phyloP scores from a whole-genome alignment of 2,888 invertebrate genomes.

The Xylocampa areola region DNA sequence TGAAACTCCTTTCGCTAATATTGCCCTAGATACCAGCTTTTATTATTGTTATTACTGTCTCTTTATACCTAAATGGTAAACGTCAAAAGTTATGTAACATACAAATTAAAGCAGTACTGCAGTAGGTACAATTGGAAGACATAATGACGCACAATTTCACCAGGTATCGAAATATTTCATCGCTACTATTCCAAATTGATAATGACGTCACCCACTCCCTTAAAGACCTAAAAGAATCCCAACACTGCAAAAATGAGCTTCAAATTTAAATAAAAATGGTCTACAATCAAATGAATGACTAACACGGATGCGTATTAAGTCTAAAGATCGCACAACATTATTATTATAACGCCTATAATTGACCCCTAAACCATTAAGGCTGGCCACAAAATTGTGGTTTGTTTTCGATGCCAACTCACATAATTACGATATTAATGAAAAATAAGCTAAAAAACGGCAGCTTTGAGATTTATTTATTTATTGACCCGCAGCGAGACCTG shows the following conservation, averaged over 20 bases:
- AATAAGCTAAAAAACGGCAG: constrained; percentile 81
- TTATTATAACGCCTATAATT: constrained; percentile 88
- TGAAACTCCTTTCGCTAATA: no score
- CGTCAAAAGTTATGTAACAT: no score
- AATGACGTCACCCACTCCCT: constrained; percentile 36
- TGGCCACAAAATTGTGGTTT: constrained; percentile 84
- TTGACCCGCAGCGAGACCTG: constrained; percentile 73
- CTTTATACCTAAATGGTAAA: no score
- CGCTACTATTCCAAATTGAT: constrained; percentile 6
- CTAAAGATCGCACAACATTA: constrained; percentile 68
- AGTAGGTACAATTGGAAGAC: no score
- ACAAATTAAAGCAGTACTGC: no score
- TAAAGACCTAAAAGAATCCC: constrained; percentile 25
- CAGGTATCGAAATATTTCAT: neutral
- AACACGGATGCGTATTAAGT: constrained; percentile 63
- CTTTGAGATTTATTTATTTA: constrained; percentile 86
- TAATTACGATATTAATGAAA: constrained; percentile 84
- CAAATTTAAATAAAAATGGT: constrained; percentile 53
- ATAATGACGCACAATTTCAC: neutral
- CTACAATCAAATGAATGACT: constrained; percentile 62
- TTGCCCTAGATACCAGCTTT: no score
- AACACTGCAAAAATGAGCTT: constrained; percentile 26
- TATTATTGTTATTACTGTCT: no score
- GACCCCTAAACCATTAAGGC: constrained; percentile 83
- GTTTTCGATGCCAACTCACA: constrained; percentile 84